Conservation (phyloP, 1,140 invertebrate genomes). For the Reticulitermes speratus region DNA sequence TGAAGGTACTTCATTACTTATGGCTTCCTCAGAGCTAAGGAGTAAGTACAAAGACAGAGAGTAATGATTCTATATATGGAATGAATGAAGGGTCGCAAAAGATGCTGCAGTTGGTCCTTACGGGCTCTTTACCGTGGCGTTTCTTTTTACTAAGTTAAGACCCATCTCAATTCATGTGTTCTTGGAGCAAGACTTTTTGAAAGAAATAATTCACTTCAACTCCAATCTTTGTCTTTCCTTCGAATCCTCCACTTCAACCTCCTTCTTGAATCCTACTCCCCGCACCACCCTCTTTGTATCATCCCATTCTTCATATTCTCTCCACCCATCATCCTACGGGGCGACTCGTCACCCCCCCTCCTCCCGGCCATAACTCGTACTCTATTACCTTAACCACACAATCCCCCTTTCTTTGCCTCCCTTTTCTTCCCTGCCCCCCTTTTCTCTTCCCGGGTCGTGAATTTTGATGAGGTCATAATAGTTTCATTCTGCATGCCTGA, state of each 20-base stretch:
- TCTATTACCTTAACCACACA: constrained; percentile 28
- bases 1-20: constrained; percentile 29
- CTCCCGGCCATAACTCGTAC: constrained; percentile 24
- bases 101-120: not conserved
- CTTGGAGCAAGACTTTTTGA: constrained; percentile 6
- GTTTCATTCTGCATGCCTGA: constrained; percentile 27
- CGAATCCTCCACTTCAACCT: not conserved
- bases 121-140: too few relatives aligned
- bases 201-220: constrained; percentile 31
- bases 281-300: constrained; percentile 7
- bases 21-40: constrained; percentile 21
- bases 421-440: not conserved
- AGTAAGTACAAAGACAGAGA: constrained; percentile 23
- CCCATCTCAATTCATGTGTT: too few relatives aligned
- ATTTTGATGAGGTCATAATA: constrained; percentile 32
- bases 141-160: not conserved
- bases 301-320: constrained; percentile 24
- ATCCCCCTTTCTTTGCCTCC: not conserved
- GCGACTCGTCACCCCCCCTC: not conserved
- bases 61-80: not conserved
- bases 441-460: constrained; percentile 18
- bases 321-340: not conserved
- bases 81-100: not conserved
- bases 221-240: constrained; percentile 24
- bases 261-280: not conserved